These are phyloP conservation scores for Ginglymostoma cirratum DNA, from an alignment of 2,113 vertebrate species.

Conservation along the genomic window DNA sequence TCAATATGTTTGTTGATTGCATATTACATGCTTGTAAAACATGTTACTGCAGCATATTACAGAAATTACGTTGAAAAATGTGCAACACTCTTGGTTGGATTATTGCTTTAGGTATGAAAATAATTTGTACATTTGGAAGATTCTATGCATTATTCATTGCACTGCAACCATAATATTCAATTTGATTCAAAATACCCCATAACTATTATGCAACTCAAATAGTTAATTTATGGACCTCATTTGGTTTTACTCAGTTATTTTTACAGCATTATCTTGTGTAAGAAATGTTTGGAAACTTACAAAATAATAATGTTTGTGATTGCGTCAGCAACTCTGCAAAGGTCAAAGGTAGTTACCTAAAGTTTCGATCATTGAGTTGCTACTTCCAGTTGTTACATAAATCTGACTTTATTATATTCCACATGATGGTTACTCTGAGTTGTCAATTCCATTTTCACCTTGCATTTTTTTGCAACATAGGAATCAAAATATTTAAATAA, in stretches of 20 bases:
- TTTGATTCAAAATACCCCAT: no score
- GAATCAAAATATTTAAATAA: background rate
- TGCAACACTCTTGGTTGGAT: background rate
- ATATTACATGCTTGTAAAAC: no score
- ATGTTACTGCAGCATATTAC: no score
- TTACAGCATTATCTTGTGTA: background rate
- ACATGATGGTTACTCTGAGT: background rate
- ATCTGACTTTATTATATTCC: constrained; percentile 3
- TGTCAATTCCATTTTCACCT: background rate
- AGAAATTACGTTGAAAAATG: background rate
- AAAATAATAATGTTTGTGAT: background rate
- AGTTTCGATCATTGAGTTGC: background rate
- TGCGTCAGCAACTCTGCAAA: background rate
- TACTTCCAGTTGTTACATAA: background rate
- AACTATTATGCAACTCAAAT: no score
- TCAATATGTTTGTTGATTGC: no score
- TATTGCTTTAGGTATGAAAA: background rate
- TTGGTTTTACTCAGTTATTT: background rate
- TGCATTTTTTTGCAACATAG: background rate
- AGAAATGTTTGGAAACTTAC: background rate
- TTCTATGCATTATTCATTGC: constrained; percentile 25
- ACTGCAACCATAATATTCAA: background rate
- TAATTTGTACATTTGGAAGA: background rate
- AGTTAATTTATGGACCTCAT: background rate
- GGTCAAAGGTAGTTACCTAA: background rate